Conservation (phyloP, 2,113 vertebrate genomes). For the Mormyrus iriodes region DNA sequence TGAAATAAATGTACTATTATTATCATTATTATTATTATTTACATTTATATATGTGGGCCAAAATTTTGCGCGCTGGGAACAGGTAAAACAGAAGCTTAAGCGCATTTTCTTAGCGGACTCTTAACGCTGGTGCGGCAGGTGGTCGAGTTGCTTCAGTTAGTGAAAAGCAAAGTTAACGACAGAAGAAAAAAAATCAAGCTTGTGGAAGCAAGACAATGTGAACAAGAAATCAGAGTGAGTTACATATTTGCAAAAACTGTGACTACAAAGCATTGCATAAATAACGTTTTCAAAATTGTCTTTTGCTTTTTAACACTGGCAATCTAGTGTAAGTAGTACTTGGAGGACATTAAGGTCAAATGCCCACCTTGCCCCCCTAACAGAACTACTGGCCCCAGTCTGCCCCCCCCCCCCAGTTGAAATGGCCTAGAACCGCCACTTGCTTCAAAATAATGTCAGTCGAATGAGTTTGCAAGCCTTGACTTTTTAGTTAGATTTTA, state of each 20-base stretch:
- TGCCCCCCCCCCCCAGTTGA: background rate
- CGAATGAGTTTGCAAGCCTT: constrained; percentile 38
- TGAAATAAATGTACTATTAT: background rate
- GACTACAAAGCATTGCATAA: background rate
- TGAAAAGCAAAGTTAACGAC: too few species aligned
- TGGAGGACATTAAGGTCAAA: background rate
- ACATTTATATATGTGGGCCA: too few species aligned
- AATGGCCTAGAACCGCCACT: background rate
- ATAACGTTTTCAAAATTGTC: background rate
- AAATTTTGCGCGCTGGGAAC: background rate
- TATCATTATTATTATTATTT: background rate
- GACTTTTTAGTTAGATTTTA: background rate
- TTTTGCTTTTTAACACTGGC: background rate
- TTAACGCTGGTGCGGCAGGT: too few species aligned
- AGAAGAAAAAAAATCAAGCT: too few species aligned
- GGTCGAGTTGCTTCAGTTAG: too few species aligned
- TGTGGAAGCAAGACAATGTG: too few species aligned
- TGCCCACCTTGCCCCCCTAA: background rate
- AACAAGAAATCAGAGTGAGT: too few species aligned
- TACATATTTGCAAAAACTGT: background rate
- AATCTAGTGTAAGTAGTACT: background rate
- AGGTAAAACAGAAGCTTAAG: background rate
- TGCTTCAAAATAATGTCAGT: constrained; percentile 36
- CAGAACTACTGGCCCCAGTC: background rate
- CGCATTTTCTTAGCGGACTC: too few species aligned